Percentiles rank a stretch among this genome's conserved stretches.
Conservation (phyloP, 2,113 vertebrate species). For the Hyperopisus bebe region DNA sequence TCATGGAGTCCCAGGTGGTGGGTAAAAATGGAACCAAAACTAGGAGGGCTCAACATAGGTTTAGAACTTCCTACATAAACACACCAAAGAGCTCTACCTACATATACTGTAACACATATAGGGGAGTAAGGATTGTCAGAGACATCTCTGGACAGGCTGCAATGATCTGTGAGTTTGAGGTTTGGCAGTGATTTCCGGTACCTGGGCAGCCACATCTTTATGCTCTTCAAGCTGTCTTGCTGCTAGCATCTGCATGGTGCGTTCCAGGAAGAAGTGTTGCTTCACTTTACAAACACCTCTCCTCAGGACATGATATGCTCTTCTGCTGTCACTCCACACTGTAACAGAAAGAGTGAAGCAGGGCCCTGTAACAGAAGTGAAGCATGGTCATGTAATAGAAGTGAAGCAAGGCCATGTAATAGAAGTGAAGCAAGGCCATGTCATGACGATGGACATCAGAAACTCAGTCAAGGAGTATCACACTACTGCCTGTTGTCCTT, state of each 20-base stretch:
- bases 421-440: background rate
- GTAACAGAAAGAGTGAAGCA: background rate
- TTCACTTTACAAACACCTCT: background rate
- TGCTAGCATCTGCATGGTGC: background rate
- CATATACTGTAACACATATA: background rate
- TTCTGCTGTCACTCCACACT: background rate
- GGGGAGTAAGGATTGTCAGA: background rate
- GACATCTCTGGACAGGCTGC: background rate
- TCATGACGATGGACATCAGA: background rate
- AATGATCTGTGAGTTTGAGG: background rate
- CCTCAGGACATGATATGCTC: background rate
- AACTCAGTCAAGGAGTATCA: background rate
- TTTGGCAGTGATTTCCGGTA: background rate
- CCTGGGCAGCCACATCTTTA: background rate
- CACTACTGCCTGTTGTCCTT: background rate
- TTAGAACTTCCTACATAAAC: background rate
- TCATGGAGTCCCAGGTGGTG: background rate
- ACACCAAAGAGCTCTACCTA: background rate
- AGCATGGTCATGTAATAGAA: too few relatives aligned
- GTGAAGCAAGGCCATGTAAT: too few relatives aligned
- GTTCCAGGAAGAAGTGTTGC: background rate
- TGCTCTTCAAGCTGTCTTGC: background rate
- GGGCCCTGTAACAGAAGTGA: too few relatives aligned
- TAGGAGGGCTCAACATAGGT: background rate
- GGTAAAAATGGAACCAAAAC: background rate